Base-by-base conservation (phyloP, 2,797 vertebrate genomes). In the Ctenosaura bakeri region DNA sequence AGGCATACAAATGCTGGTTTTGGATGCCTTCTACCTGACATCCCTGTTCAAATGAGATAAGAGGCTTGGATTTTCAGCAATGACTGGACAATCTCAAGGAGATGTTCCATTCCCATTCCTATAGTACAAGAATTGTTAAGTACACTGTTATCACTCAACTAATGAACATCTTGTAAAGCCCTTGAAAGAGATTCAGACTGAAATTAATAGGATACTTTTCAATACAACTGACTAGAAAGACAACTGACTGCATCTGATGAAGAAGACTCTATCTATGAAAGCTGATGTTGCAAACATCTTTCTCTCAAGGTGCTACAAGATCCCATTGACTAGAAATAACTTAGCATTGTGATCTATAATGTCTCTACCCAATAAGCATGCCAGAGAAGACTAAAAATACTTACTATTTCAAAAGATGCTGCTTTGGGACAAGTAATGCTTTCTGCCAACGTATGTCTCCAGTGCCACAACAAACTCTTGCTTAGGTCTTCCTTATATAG, bases 401-500 rank as follows among this genome's bases (percentile, higher is more conserved):
- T 90, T 71, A 90, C 90, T 35, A 8, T 79, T 78, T 35, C 32
- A 4, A 88, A 84, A 77, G 54, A 78, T 50, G 73, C 81, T 50
- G 26, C n/a, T 42, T 54, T 88, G 59, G 81, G 22, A 18, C 50
- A 71, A 83, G 62, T 26, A 32, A 78, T 42, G 52, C 1, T 32
- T 59, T 88, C 76, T 52, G 3, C 16, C 69, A 50, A 2, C 26
- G 1, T 38, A 18, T 2, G 18, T 16, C 42, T 24, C 14, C 64
- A 74, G 88, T 4, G 24, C 62, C 91, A 62, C 93, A 85, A 32
- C 78, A 90, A 24, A 3, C 81, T 91, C 80, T 88, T 89, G 62
- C 85, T 2, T 0, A 0, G 3, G 42, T 18, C 87, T 56, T 91
- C 92, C 96, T 94, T 96, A 96, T 94, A 96, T 96, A 83, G 22